Percentiles rank a stretch among this genome's conserved stretches.
Evolutionary conservation across 2,888 invertebrate species (phyloP).

Genomic region (Heterodera filipjevi): DNA sequence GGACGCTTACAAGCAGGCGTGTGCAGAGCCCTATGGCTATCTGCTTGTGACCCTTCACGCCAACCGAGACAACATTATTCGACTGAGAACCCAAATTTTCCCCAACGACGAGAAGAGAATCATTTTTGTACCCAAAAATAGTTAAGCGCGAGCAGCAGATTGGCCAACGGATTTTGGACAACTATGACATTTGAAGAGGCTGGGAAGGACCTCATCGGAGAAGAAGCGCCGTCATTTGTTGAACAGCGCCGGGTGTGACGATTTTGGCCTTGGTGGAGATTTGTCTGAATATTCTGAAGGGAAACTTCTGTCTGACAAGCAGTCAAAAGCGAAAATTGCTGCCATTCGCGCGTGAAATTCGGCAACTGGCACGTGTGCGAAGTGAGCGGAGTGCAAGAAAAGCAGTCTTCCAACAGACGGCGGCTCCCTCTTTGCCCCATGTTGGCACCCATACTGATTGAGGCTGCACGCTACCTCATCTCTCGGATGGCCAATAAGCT

Average conservation of each 20-base stretch:
- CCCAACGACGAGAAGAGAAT: conserved; percentile 10
- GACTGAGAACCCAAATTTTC: conserved; percentile 15
- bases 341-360: not conserved
- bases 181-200: not conserved
- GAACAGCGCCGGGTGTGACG: not conserved
- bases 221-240: not conserved
- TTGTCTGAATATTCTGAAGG: not conserved
- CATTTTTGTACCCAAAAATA: not conserved
- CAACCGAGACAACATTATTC: not conserved
- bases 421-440: not conserved
- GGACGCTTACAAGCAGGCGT: conserved; percentile 18
- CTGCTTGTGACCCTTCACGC: too few relatives aligned
- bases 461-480: not conserved
- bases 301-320: not conserved
- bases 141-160: not conserved
- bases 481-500: not conserved
- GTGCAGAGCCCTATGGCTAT: not conserved
- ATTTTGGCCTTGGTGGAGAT: conserved; percentile 22
- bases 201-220: not conserved
- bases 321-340: not conserved
- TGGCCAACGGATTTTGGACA: not conserved
- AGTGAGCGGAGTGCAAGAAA: not conserved
- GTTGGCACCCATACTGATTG: not conserved
- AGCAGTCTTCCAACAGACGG: not conserved
- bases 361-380: not conserved